Conservation (phyloP, 2,888 invertebrate genomes). For the Pinctada fucata region DNA sequence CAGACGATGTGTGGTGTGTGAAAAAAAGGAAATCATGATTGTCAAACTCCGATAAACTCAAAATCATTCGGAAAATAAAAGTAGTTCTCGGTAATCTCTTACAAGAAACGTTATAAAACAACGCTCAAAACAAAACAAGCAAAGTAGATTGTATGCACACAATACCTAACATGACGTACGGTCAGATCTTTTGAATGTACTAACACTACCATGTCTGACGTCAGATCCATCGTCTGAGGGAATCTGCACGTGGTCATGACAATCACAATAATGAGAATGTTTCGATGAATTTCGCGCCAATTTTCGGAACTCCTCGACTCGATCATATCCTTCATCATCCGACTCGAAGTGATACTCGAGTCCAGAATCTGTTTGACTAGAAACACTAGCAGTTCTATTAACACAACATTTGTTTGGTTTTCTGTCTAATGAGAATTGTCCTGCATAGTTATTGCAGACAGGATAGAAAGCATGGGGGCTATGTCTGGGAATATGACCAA, state of each 20-base stretch:
- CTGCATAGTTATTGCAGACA: slow-evolving; percentile 1
- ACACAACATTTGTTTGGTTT: slow-evolving; percentile 10
- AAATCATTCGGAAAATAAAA: too few species aligned
- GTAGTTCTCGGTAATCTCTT: too few species aligned
- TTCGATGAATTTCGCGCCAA: slow-evolving; percentile 11
- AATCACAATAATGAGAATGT: slow-evolving; percentile 6
- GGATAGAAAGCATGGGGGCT: slow-evolving; percentile 18
- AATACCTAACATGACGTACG: background rate
- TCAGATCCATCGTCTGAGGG: background rate
- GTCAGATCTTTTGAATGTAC: background rate
- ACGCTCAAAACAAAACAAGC: too few species aligned
- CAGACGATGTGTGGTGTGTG: too few species aligned
- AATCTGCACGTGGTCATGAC: background rate
- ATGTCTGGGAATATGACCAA: slow-evolving; percentile 13
- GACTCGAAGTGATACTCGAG: slow-evolving; percentile 7
- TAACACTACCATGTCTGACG: background rate
- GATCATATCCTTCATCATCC: slow-evolving; percentile 36
- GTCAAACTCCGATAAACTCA: too few species aligned
- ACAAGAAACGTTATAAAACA: too few species aligned
- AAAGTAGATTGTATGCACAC: background rate
- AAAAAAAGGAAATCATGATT: too few species aligned
- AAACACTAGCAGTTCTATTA: slow-evolving; percentile 18
- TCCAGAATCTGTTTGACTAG: slow-evolving; percentile 16
- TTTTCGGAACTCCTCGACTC: slow-evolving; percentile 32
- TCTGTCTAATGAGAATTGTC: slow-evolving; percentile 26